These are phyloP conservation scores for Psittacula echo DNA, from an alignment of 2,797 vertebrate genomes.

Conservation along the genomic window DNA sequence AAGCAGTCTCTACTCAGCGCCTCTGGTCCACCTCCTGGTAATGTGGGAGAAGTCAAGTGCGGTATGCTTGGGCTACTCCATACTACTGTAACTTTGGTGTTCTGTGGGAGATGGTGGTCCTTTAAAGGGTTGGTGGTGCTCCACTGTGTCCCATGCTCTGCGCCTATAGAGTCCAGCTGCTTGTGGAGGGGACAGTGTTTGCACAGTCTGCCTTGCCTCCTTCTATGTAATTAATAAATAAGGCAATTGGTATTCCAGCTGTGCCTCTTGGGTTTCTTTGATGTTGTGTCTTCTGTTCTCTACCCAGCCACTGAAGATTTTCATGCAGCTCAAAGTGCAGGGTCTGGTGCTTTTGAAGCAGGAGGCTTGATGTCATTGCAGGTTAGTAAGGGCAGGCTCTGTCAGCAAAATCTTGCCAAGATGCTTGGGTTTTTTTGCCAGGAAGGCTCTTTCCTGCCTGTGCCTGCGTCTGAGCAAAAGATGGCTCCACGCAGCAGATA, in stretches of 20 bases:
- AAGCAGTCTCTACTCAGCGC: not conserved
- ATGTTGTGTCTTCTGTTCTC: not conserved
- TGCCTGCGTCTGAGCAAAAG: not conserved
- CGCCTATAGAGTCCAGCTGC: not conserved
- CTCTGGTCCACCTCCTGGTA: not conserved
- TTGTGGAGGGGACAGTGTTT: not conserved
- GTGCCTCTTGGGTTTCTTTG: not conserved
- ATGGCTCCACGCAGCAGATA: not conserved
- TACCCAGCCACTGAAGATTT: not conserved
- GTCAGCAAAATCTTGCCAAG: conserved; percentile 19
- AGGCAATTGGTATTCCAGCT: not conserved
- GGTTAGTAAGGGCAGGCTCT: not conserved
- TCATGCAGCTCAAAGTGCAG: not conserved
- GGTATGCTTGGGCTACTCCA: not conserved
- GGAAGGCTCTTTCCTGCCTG: not conserved
- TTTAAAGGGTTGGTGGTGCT: not conserved
- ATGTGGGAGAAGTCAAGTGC: not conserved
- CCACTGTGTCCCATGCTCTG: not conserved
- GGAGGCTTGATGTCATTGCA: not conserved
- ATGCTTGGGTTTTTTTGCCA: not conserved
- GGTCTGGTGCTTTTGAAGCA: not conserved
- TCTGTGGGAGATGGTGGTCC: not conserved
- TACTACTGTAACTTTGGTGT: rapidly evolving
- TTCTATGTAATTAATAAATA: not conserved
- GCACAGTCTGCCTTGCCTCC: not conserved